phyloP scores from a whole-genome alignment of 2,888 invertebrate genomes.

The Dynastes grantii region DNA sequence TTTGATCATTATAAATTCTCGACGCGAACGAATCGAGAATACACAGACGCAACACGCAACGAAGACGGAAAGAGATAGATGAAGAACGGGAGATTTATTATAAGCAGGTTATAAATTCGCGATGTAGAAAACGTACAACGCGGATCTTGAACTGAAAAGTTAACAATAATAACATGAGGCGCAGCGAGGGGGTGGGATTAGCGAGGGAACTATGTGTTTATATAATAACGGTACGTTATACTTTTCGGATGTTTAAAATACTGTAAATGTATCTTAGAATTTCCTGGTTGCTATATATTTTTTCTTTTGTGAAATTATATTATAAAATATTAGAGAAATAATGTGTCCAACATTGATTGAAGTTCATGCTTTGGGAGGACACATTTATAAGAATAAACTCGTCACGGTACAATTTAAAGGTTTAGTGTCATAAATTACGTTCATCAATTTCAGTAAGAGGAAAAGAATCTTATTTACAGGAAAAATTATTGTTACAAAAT shows the following conservation, averaged over 20 bases:
- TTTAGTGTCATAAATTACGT: no score
- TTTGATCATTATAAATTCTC: constrained; percentile 21
- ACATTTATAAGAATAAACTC: no score
- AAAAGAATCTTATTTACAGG: no score
- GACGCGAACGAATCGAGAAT: background rate
- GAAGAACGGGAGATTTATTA: constrained; percentile 19
- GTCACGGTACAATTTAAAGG: no score
- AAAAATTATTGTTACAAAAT: no score
- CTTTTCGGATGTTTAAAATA: constrained; percentile 18
- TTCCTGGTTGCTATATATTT: constrained; percentile 9
- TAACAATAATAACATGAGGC: constrained; percentile 26
- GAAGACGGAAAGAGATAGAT: constrained; percentile 4
- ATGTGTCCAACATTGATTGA: no score
- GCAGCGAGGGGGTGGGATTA: background rate
- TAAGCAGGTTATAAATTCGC: constrained; percentile 33
- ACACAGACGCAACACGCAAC: background rate
- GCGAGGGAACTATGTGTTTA: background rate
- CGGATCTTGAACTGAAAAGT: constrained; percentile 37
- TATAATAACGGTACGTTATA: constrained; percentile 12
- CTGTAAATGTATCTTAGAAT: background rate
- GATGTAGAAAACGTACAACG: constrained; percentile 7
- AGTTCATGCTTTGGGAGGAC: no score
- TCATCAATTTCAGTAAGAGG: no score
- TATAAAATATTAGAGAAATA: background rate
- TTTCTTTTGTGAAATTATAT: background rate